Conservation (phyloP, 2,888 invertebrate species). For the Pseudococcus longispinus region DNA sequence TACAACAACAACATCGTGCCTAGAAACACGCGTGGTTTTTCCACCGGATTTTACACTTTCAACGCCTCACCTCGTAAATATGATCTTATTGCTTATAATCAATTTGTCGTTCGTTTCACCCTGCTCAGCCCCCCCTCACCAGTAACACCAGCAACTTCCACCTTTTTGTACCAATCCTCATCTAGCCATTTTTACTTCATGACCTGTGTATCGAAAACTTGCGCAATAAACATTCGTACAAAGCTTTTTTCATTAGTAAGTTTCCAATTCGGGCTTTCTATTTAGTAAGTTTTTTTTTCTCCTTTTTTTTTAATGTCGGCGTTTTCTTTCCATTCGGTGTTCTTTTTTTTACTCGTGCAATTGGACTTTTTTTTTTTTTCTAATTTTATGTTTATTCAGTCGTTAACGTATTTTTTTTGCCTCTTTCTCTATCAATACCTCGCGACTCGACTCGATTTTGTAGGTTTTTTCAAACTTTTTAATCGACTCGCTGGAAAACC, state of each 20-base stretch:
- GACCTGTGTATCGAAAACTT: background rate
- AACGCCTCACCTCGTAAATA: conserved; percentile 24
- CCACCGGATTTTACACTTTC: background rate
- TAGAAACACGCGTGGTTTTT: background rate
- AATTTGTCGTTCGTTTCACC: conserved; percentile 17
- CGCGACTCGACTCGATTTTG: background rate
- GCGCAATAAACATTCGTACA: conserved; percentile 26
- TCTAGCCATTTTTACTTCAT: background rate
- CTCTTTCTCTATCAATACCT: background rate
- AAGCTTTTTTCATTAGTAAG: conserved; percentile 40
- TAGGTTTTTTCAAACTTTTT: conserved; percentile 40
- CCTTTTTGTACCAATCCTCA: background rate
- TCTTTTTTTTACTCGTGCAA: conserved; percentile 31
- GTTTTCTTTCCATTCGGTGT: conserved; percentile 27
- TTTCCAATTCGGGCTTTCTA: conserved; percentile 24
- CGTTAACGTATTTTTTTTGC: conserved; percentile 10
- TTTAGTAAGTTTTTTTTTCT: conserved; percentile 26
- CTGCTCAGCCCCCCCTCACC: background rate
- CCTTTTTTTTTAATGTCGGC: background rate
- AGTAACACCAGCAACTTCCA: background rate
- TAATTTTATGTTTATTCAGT: conserved; percentile 44
- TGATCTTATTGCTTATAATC: conserved; percentile 46
- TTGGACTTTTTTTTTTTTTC: conserved; percentile 3
- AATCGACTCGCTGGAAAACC: conserved; percentile 40
- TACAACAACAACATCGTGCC: background rate